phyloP scores from a whole-genome alignment of 2,888 invertebrate species.

The Pristionchus mayeri region DNA sequence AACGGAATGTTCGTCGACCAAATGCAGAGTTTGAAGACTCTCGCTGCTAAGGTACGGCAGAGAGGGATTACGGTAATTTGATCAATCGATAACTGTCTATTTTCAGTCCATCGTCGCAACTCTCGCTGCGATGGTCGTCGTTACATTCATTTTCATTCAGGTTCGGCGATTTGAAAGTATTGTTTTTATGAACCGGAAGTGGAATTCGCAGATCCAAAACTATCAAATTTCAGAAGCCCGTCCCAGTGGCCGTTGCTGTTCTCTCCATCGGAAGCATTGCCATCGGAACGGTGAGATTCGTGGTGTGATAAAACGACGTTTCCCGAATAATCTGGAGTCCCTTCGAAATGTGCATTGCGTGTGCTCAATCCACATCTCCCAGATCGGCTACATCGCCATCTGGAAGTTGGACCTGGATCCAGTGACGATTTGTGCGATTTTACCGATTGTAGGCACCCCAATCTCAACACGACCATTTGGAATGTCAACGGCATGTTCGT shows the following conservation, averaged over 20 bases:
- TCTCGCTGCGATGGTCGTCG: constrained; percentile 3
- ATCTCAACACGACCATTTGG: constrained; percentile 71
- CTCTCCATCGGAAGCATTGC: constrained; percentile 70
- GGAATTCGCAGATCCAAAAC: background rate
- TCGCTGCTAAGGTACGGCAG: constrained; percentile 63
- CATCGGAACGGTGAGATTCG: constrained; percentile 53
- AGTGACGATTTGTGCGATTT: too few relatives aligned
- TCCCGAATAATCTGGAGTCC: too few relatives aligned
- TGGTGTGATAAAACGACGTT: too few relatives aligned
- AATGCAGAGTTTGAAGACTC: constrained; percentile 72
- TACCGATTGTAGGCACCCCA: constrained; percentile 55
- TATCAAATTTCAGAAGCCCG: constrained; percentile 58
- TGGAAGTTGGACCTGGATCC: background rate
- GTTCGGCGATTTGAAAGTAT: too few relatives aligned
- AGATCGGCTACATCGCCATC: too few relatives aligned
- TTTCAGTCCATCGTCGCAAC: background rate
- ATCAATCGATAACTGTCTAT: constrained; percentile 9
- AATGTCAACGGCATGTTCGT: constrained; percentile 76
- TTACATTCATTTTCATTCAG: constrained; percentile 28
- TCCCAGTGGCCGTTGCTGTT: constrained; percentile 67
- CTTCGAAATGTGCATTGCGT: too few relatives aligned
- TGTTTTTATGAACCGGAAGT: background rate
- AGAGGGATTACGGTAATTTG: constrained; percentile 4
- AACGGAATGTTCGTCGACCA: constrained; percentile 76
- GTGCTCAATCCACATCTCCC: too few relatives aligned